A percentile compares a stretch with the other conserved stretches of the same genome.
phyloP scores from a whole-genome alignment of 2,888 invertebrate genomes.

The Phyllotreta striolata region DNA sequence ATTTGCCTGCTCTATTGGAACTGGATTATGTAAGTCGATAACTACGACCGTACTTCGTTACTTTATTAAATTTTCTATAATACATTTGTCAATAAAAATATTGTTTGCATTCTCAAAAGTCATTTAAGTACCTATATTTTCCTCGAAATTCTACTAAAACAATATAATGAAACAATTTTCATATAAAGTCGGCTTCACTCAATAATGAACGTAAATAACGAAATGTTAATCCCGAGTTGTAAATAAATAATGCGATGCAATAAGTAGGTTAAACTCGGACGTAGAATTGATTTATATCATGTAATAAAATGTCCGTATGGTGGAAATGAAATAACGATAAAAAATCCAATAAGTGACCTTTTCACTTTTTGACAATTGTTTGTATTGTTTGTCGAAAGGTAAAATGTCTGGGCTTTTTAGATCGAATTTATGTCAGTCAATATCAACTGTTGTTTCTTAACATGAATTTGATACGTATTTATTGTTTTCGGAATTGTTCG shows the following conservation, averaged over 20 bases:
- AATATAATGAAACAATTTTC: no score
- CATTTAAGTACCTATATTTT: no score
- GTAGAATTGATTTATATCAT: slow-evolving; percentile 11
- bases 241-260: slow-evolving; percentile 12
- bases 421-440: slow-evolving; percentile 2
- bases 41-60: no score
- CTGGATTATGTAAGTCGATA: no score
- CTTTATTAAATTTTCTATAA: no score
- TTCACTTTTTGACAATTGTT: slow-evolving; percentile 32
- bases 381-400: slow-evolving; percentile 23
- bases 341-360: slow-evolving; percentile 20
- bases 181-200: no score
- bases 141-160: no score
- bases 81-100: no score
- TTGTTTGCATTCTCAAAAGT: no score
- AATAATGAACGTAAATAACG: neutral
- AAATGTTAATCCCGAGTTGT: slow-evolving; percentile 1
- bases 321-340: neutral
- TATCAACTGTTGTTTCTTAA: no score
- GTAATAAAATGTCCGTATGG: slow-evolving; percentile 9
- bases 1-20: no score
- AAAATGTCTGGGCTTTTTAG: slow-evolving; percentile 6
- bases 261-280: slow-evolving; percentile 20
- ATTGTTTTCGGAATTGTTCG: no score
- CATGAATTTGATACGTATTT: neutral